These are phyloP conservation scores for Drosophila algonquin DNA, from an alignment of 2,888 invertebrate species.

Conservation along the genomic window DNA sequence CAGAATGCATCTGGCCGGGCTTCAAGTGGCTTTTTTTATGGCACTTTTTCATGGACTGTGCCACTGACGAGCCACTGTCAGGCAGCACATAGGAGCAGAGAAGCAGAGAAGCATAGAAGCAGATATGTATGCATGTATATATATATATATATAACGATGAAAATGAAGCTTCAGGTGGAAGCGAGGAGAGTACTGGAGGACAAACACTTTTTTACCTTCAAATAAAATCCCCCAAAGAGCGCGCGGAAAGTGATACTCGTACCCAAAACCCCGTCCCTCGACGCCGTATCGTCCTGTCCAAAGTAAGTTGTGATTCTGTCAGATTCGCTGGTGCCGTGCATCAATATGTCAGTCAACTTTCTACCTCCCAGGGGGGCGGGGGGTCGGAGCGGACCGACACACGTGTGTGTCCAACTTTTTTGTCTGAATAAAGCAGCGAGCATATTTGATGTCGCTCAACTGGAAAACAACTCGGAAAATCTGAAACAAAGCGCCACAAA, in stretches of 20 bases:
- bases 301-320: constrained; percentile 39
- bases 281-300: constrained; percentile 3
- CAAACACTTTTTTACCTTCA: constrained; percentile 20
- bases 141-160: constrained; percentile 48
- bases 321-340: constrained; percentile 39
- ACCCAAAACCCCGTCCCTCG: neutral
- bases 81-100: constrained; percentile 16
- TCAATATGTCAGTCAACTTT: constrained; percentile 40
- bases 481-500: constrained; percentile 2
- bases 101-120: constrained; percentile 30
- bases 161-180: constrained; percentile 60
- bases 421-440: constrained; percentile 34
- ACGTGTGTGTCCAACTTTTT: constrained; percentile 36
- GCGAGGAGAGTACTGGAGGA: constrained; percentile 35
- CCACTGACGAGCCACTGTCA: constrained; percentile 24
- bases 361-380: constrained; percentile 1
- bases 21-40: constrained; percentile 27
- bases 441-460: constrained; percentile 40
- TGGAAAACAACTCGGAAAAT: constrained; percentile 11
- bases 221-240: constrained; percentile 16
- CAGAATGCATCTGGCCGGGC: constrained; percentile 16
- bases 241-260: constrained; percentile 1
- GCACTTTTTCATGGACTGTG: constrained; percentile 27
- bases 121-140: neutral
- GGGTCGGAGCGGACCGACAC: neutral